These are phyloP conservation scores for Calliphora vicina DNA, from an alignment of 1,140 invertebrate species.

Conservation along the genomic window DNA sequence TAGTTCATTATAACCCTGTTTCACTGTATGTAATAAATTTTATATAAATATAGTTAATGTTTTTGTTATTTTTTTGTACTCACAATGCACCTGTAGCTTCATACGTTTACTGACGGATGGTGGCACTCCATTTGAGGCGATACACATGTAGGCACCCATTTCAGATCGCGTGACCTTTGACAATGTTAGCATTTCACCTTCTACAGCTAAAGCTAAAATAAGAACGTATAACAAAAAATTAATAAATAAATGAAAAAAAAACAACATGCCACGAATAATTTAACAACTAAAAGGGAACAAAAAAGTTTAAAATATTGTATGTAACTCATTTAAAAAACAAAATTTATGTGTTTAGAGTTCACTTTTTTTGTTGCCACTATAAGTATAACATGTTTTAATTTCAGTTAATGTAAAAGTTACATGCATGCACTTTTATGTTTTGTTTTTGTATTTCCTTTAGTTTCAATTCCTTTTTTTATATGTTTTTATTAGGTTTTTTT, in stretches of 20 bases:
- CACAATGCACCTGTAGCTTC: slow-evolving; percentile 85
- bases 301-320: neutral
- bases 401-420: neutral
- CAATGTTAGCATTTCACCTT: slow-evolving; percentile 79
- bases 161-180: slow-evolving; percentile 83
- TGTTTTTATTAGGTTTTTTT: neutral
- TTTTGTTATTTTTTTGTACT: slow-evolving; percentile 65
- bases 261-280: neutral
- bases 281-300: neutral
- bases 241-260: slow-evolving; percentile 12
- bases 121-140: slow-evolving; percentile 80
- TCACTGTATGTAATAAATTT: too few species aligned
- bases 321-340: neutral
- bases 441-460: neutral
- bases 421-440: neutral
- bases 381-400: neutral
- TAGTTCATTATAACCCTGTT: too few species aligned
- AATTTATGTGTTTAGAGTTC: neutral
- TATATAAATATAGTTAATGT: too few species aligned
- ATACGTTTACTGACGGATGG: slow-evolving; percentile 82
- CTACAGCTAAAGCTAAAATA: slow-evolving; percentile 69
- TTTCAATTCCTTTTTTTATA: neutral
- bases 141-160: slow-evolving; percentile 87
- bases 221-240: neutral
- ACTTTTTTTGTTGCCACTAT: neutral